Evolutionary conservation across 2,888 invertebrate genomes (phyloP).

Genomic region (Nephrotoma appendiculata): DNA sequence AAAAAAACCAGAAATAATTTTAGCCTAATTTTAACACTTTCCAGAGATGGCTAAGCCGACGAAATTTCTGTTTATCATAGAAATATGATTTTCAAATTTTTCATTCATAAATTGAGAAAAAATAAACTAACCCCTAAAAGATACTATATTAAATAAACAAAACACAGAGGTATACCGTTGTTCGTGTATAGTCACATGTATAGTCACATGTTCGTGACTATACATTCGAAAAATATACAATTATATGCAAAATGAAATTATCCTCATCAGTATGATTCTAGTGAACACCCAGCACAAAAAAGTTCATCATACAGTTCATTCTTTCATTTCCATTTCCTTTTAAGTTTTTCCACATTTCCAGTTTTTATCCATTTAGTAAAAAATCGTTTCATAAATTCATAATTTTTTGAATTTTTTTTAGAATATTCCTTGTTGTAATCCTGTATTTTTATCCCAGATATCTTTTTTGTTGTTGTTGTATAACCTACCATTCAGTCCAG

Average conservation of each 20-base stretch:
- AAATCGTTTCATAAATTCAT: neutral
- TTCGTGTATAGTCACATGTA: too few relatives aligned
- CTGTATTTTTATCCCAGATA: neutral
- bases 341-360: neutral
- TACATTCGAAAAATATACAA: too few relatives aligned
- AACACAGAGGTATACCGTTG: too few relatives aligned
- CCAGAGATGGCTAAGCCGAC: too few relatives aligned
- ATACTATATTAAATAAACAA: too few relatives aligned
- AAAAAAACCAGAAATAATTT: too few relatives aligned
- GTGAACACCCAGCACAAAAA: neutral
- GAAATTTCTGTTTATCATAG: too few relatives aligned
- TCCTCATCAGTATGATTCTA: neutral
- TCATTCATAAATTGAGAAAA: too few relatives aligned
- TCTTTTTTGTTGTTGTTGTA: neutral
- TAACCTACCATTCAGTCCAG: neutral
- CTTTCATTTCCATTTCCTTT: neutral
- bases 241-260: neutral
- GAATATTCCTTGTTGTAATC: neutral
- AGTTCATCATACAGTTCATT: neutral
- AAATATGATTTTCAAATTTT: too few relatives aligned
- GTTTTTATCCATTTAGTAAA: neutral
- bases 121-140: too few relatives aligned
- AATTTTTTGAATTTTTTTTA: neutral
- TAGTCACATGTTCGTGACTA: too few relatives aligned
- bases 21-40: too few relatives aligned